Conservation (phyloP, 2,797 vertebrate species). For the Scyliorhinus canicula region DNA sequence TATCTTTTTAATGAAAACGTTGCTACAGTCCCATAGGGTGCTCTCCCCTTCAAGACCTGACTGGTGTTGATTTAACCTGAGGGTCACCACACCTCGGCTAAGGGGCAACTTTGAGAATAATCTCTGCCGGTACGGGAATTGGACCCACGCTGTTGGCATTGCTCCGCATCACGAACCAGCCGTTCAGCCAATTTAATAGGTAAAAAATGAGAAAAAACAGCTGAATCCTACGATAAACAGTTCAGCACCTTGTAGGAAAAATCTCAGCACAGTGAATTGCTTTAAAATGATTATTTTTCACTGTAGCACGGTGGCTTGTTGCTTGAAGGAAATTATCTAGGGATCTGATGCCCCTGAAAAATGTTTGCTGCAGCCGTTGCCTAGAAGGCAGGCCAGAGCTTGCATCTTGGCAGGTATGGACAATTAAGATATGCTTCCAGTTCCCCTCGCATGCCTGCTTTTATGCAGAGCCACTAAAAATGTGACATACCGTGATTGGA, state of each 20-base stretch:
- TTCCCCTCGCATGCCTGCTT: not conserved
- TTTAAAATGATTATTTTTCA: not conserved
- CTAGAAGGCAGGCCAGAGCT: not conserved
- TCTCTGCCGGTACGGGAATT: no score
- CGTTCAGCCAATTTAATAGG: no score
- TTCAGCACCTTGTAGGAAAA: not conserved
- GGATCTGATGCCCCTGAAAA: not conserved
- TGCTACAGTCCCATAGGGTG: no score
- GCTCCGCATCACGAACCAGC: no score
- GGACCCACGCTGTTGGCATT: no score
- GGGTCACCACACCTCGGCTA: no score
- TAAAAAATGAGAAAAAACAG: not conserved
- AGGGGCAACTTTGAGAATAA: no score
- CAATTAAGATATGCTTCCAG: constrained; percentile 1
- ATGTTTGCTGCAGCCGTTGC: not conserved
- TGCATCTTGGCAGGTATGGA: not conserved
- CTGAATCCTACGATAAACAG: not conserved
- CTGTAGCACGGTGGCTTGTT: not conserved
- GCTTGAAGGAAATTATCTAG: not conserved
- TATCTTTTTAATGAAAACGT: no score
- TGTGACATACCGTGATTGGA: not conserved
- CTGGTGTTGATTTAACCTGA: no score
- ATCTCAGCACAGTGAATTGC: not conserved
- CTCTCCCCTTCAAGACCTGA: no score
- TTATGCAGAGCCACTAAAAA: not conserved